Evolutionary conservation across 1,140 invertebrate species (phyloP).

Genomic region (Drosophila truncata): DNA sequence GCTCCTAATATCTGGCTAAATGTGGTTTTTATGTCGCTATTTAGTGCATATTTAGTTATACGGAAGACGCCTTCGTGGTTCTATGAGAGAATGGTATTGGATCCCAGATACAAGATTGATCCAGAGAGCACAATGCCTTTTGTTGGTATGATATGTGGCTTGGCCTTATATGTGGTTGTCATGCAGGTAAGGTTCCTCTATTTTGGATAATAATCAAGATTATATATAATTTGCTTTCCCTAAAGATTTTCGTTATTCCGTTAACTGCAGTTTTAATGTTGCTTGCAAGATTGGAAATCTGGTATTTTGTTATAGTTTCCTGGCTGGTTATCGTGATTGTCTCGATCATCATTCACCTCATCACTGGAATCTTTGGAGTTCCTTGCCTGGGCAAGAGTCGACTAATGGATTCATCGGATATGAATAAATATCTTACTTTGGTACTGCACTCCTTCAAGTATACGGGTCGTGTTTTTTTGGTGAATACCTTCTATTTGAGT

Average conservation of each 20-base stretch:
- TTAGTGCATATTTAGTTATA: conserved; percentile 44
- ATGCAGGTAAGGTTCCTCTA: conserved; percentile 22
- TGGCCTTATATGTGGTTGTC: conserved; percentile 42
- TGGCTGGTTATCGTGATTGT: conserved; percentile 27
- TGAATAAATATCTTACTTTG: neutral
- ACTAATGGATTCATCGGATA: neutral
- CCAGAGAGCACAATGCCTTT: conserved; percentile 18
- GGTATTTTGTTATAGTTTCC: conserved; percentile 19
- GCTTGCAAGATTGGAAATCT: conserved; percentile 4
- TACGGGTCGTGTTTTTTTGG: conserved; percentile 12
- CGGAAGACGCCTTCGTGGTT: conserved; percentile 43
- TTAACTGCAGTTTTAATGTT: conserved; percentile 40
- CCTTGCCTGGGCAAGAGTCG: conserved; percentile 36
- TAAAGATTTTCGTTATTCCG: conserved; percentile 29
- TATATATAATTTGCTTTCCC: too few species aligned
- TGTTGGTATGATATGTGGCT: conserved; percentile 48
- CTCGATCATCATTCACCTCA: neutral
- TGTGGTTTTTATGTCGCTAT: conserved; percentile 35
- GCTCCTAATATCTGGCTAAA: conserved; percentile 44
- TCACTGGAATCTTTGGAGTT: conserved; percentile 15
- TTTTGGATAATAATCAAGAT: neutral
- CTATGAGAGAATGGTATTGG: conserved; percentile 46
- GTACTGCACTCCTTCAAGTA: conserved; percentile 21
- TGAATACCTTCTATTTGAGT: conserved; percentile 17
- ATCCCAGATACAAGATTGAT: conserved; percentile 18